Base-by-base conservation (phyloP, 2,113 vertebrate species). In the Channa maculata region DNA sequence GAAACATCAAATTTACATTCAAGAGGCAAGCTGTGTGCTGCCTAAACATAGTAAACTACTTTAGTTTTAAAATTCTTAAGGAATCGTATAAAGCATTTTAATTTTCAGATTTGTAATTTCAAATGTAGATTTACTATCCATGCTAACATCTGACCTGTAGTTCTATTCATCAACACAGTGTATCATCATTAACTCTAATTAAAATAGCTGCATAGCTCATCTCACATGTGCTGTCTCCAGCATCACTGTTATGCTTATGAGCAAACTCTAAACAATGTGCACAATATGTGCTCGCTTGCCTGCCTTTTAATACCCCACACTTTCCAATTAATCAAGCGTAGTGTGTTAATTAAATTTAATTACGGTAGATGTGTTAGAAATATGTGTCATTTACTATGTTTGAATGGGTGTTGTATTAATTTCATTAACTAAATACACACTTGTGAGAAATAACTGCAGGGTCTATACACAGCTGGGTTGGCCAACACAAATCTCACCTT, bases 261-360 rank as follows among this genome's bases (percentile, higher is more conserved):
- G 24, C 24, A 34, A 37, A 48, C 49, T 54, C 10, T 12, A 69
- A 2, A n/a, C 43, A 63, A 43, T 75, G 38, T 50, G 52, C 62
- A 69, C 76, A 64, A 60, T 24, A 48, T 60, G n/a, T 57, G 44
- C 61, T 70, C 12, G 9, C 54, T 75, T 36, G 39, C 41, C 33
- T 34, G 57, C 34, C 57, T 84, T 73, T 53, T 62, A 66, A 58
- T 70, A 51, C 45, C 59, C 12, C 13, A n/a, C 67, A 51, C 58
- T 67, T 71, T 58, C 65, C 49, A 79, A 36, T 72, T 77, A 80
- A 79, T 85, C 63, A 76, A 83, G 51, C 36, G 62, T 45, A 45
- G 9, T 44, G 44, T 11, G n/a, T 49, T 80, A 58, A 84, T 87
- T 80, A 44, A 64, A 61, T 77, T 7, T 74, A 77, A 85, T 82